Conservation (phyloP, 1,140 invertebrate species). For the Drosophila trapezifrons region DNA sequence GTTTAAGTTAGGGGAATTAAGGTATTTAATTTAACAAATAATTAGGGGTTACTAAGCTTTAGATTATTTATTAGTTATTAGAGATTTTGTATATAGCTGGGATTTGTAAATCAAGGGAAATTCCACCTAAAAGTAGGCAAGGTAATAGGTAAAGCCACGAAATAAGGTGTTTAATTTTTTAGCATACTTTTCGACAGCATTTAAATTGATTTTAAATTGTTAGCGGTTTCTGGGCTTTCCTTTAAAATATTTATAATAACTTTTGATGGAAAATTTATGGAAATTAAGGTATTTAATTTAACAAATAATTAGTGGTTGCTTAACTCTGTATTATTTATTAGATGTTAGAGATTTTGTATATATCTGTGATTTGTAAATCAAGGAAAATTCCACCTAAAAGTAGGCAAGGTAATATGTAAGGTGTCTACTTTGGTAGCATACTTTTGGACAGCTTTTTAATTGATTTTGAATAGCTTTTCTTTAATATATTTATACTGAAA, state of each 20-base stretch:
- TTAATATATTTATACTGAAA: background rate
- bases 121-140: background rate
- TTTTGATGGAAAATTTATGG: background rate
- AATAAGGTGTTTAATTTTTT: background rate
- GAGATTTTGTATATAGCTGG: background rate
- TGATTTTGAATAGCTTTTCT: background rate
- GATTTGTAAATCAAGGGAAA: background rate
- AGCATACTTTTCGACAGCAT: background rate
- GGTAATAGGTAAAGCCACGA: too few relatives aligned
- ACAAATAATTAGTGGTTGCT: background rate
- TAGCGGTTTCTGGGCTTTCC: rapidly evolving
- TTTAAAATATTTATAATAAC: background rate
- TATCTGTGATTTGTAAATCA: background rate
- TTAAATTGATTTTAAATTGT: background rate
- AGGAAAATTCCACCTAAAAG: background rate
- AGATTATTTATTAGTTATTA: background rate
- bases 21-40: background rate
- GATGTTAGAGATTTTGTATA: background rate
- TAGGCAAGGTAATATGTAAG: background rate
- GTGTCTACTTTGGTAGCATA: background rate
- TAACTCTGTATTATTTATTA: background rate
- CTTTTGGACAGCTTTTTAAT: background rate
- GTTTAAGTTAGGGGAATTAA: background rate
- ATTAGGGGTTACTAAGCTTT: background rate
- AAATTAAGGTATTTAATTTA: background rate